Evolutionary conservation across 2,888 invertebrate species (phyloP), one percentile per base, ranked within the genome.

Genomic region (Eumerus sabulonum): DNA sequence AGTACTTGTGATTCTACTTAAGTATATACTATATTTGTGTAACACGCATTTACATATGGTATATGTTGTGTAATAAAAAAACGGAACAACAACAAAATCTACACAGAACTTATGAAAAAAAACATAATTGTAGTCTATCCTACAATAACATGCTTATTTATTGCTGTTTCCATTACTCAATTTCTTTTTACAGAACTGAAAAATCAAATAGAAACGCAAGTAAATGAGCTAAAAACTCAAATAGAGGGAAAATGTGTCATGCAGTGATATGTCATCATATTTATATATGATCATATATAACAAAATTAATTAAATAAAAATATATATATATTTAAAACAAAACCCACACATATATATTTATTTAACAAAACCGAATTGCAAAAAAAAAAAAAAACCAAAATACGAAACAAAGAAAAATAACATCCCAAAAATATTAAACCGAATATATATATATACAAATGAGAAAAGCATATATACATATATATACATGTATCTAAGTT

Each of bases 131-230:
- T 86, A 86, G 86, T 87, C 83, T 87, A 87, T 86, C 87, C 87
- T 88, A 87, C 87, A 87, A 87, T 84, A 87, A 86, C 86, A 87
- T 85, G 87, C 87, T 88, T 87, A 88, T 88, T 88, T 88, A 88
- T 87, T 87, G 88, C 87, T 88, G 88, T 87, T 87, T 87, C 87
- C 87, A 87, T 87, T 85, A 87, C 88, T 87, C 88, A 87, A 87
- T 88, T 87, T 87, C 87, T 88, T 87, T 88, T 94, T 95, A 85
- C 95, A 97, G 97, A 97, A 92, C 91, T 97, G 93, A 97, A 97
- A 93, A 97, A 97, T 92, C 95, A 96, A 91, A 94, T 97, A 93
- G 97, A 97, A 92, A 95, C 96, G 90, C 97, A 97, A 93, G 96
- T 97, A 91, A 97, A 94, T 91, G 97, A 97, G 93, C 92, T 97